Percentiles rank a stretch among this genome's conserved stretches.
Conservation (phyloP, 1,140 invertebrate species). For the Sycobia sp. region DNA sequence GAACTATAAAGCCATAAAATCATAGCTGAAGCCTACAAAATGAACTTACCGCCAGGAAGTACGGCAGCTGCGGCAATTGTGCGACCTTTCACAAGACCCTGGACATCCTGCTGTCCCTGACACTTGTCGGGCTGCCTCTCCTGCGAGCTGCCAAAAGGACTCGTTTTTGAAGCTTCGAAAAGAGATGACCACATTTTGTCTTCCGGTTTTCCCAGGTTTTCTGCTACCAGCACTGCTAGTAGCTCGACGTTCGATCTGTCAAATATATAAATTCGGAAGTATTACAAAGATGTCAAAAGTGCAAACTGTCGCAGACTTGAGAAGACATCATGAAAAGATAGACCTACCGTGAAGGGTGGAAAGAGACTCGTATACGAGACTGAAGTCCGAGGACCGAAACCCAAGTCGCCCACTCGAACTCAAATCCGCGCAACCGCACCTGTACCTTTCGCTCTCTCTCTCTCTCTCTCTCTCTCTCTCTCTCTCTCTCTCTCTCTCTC, state of each 20-base stretch:
- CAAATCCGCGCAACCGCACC: not conserved
- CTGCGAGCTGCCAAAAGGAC: constrained; percentile 74
- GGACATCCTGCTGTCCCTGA: constrained; percentile 42
- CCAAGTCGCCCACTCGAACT: not conserved
- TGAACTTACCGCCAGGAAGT: constrained; percentile 59
- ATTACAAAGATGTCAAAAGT: no score
- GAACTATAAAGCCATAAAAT: no score
- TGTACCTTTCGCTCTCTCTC: not conserved
- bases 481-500: not conserved
- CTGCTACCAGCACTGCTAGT: constrained; percentile 4
- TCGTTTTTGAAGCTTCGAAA: constrained; percentile 75
- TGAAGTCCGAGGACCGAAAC: not conserved
- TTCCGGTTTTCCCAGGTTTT: constrained; percentile 19
- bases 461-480: not conserved
- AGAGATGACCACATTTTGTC: constrained; percentile 69
- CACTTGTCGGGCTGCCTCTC: constrained; percentile 67
- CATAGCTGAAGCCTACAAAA: no score
- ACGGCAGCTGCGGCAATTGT: constrained; percentile 67
- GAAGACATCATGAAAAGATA: not conserved
- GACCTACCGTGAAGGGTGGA: constrained; percentile 29
- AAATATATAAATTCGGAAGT: not conserved
- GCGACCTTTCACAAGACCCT: constrained; percentile 62
- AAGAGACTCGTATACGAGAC: constrained; percentile 19
- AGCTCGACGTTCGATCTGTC: constrained; percentile 23
- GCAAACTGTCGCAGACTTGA: not conserved